phyloP scores from a whole-genome alignment of 1,140 invertebrate species.

The Nymphalis io region DNA sequence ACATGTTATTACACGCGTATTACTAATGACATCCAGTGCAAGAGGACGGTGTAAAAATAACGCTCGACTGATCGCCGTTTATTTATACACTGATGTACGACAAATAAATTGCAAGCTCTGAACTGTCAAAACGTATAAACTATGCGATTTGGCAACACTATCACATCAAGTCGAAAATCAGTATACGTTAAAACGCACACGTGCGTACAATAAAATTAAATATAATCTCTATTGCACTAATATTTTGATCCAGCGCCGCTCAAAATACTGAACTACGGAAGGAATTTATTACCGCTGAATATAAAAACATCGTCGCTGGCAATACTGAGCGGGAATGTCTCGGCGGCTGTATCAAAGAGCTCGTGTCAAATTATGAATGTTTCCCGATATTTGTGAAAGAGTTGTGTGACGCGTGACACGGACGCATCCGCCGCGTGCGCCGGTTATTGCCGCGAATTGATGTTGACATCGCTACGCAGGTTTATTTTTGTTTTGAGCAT shows the following conservation, averaged over 20 bases:
- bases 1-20: slow-evolving; percentile 17
- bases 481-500: slow-evolving; percentile 51
- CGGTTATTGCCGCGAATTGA: slow-evolving; percentile 48
- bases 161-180: slow-evolving; percentile 40
- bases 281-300: slow-evolving; percentile 56
- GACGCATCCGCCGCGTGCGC: slow-evolving; percentile 55
- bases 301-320: slow-evolving; percentile 69
- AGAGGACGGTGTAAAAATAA: slow-evolving; percentile 25
- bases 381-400: slow-evolving; percentile 71
- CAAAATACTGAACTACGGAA: slow-evolving; percentile 59
- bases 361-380: slow-evolving; percentile 71
- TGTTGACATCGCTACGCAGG: slow-evolving; percentile 43
- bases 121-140: slow-evolving; percentile 45
- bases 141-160: slow-evolving; percentile 49
- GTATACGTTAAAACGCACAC: slow-evolving; percentile 46
- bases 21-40: slow-evolving; percentile 22
- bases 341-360: slow-evolving; percentile 61
- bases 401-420: slow-evolving; percentile 68
- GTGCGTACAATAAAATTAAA: slow-evolving; percentile 65
- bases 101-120: slow-evolving; percentile 9
- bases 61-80: slow-evolving; percentile 15
- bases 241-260: slow-evolving; percentile 59
- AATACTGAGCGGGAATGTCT: slow-evolving; percentile 37
- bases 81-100: slow-evolving; percentile 20
- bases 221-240: slow-evolving; percentile 44